Conservation (phyloP, 2,888 invertebrate genomes). For the Sepiola atlantica region DNA sequence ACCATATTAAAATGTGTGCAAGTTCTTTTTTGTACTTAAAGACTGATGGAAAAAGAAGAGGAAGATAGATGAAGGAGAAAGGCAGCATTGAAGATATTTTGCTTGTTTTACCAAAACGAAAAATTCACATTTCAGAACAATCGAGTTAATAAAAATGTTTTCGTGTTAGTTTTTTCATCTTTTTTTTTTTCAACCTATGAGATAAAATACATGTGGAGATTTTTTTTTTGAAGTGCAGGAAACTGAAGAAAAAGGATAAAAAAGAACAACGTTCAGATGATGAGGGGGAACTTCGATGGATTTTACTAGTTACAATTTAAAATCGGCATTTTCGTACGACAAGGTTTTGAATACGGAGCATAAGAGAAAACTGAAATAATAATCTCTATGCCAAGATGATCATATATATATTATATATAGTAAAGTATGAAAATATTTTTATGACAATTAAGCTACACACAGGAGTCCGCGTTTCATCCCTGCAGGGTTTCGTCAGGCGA, state of each 20-base stretch:
- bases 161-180: too few relatives aligned
- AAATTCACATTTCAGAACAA: not conserved
- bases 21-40: too few relatives aligned
- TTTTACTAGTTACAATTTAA: not conserved
- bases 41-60: not conserved
- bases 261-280: not conserved
- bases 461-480: too few relatives aligned
- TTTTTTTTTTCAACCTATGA: not conserved
- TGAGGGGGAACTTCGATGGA: not conserved
- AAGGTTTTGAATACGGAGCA: too few relatives aligned
- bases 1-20: too few relatives aligned
- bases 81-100: not conserved
- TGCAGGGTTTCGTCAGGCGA: too few relatives aligned
- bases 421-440: too few relatives aligned
- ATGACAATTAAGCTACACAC: too few relatives aligned
- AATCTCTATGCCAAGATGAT: too few relatives aligned
- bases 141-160: not conserved
- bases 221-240: not conserved
- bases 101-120: not conserved
- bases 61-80: not conserved
- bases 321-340: not conserved
- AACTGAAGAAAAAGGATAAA: not conserved
- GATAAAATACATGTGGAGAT: not conserved
- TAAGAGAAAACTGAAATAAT: too few relatives aligned
- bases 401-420: too few relatives aligned